Conservation (phyloP, 2,888 invertebrate species). For the Pheosia tremula region DNA sequence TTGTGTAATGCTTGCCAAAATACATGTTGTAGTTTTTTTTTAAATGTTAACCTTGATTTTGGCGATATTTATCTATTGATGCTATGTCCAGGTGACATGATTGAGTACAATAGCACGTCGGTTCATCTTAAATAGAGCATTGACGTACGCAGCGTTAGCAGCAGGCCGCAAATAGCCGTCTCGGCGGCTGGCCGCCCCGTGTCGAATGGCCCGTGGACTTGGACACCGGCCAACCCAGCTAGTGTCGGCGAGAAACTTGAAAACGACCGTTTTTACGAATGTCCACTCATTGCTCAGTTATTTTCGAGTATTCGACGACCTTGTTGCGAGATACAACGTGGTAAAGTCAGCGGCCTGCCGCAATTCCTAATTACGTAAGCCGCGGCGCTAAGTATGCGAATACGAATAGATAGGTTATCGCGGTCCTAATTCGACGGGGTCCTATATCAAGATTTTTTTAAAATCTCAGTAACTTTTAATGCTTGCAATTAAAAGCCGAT, state of each 20-base stretch:
- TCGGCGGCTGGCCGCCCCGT: constrained; percentile 65
- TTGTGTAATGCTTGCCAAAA: constrained; percentile 11
- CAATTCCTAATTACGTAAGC: constrained; percentile 66
- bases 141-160: constrained; percentile 74
- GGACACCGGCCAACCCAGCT: constrained; percentile 66
- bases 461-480: not conserved
- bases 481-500: not conserved
- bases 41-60: constrained; percentile 61
- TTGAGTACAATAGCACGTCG: constrained; percentile 70
- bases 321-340: constrained; percentile 62
- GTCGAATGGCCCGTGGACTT: constrained; percentile 73
- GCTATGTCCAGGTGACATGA: constrained; percentile 72
- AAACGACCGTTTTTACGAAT: constrained; percentile 78
- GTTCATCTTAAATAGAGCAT: constrained; percentile 77
- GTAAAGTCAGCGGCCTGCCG: constrained; percentile 69
- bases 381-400: constrained; percentile 32
- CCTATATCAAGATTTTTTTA: not conserved
- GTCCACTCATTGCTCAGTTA: constrained; percentile 72
- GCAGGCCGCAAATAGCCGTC: constrained; percentile 75
- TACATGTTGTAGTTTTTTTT: constrained; percentile 19
- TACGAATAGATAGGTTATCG: constrained; percentile 32
- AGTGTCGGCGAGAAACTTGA: constrained; percentile 69
- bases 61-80: constrained; percentile 45
- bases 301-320: constrained; percentile 76
- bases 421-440: constrained; percentile 17